Percentiles rank a stretch among this genome's conserved stretches.
These are phyloP conservation scores for Dromococcyx pavoninus DNA, from an alignment of 2,797 vertebrate species.

Conservation along the genomic window DNA sequence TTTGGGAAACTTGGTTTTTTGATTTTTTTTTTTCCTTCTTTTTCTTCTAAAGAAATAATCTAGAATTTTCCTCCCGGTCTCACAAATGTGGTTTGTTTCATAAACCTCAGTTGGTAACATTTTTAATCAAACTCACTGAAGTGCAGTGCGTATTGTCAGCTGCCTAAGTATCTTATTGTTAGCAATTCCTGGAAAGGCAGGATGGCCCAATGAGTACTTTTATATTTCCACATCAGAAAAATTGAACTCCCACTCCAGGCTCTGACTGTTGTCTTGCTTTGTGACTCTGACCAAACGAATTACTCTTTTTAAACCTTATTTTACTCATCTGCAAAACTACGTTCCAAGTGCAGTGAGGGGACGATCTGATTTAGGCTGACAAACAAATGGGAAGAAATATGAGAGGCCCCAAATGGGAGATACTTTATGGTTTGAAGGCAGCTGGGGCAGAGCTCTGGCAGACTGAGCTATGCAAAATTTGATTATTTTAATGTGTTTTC, in stretches of 20 bases:
- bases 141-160: neutral
- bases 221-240: neutral
- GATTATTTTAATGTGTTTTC: neutral
- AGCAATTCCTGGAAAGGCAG: neutral
- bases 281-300: neutral
- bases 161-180: neutral
- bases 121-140: neutral
- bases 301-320: neutral
- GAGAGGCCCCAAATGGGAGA: neutral
- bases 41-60: neutral
- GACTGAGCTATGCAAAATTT: neutral
- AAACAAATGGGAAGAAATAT: neutral
- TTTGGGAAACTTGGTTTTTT: neutral
- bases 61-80: neutral
- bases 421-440: neutral
- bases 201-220: neutral
- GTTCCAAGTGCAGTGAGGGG: no score
- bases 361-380: neutral
- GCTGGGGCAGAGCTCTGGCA: neutral
- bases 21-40: accelerated
- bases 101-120: neutral
- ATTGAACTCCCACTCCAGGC: neutral
- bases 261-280: neutral
- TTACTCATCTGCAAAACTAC: neutral
- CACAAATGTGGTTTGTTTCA: neutral